A percentile compares a stretch with the other conserved stretches of the same genome.
These are phyloP conservation scores for Passer montanus DNA, from an alignment of 2,113 vertebrate species.

Conservation along the genomic window DNA sequence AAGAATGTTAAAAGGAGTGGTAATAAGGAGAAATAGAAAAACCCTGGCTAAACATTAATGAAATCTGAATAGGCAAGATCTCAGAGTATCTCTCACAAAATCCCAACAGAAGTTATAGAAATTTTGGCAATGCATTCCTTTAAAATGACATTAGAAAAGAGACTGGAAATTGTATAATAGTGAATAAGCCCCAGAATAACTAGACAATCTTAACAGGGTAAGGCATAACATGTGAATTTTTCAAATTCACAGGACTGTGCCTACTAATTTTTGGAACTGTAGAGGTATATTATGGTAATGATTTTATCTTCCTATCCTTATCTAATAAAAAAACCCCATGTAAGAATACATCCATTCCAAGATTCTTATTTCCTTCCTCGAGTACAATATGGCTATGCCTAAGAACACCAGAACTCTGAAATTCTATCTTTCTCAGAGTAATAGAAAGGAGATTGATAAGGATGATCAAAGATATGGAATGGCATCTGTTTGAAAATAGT, in stretches of 20 bases:
- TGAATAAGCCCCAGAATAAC: not conserved
- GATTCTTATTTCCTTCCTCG: not conserved
- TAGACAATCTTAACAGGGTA: not conserved
- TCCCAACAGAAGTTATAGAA: not conserved
- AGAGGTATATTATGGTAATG: not conserved
- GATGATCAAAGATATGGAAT: not conserved
- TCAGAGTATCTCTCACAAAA: not conserved
- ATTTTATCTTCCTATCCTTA: not conserved
- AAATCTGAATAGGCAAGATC: not conserved
- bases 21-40: not conserved
- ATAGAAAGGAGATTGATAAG: not conserved
- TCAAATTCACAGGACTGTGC: not conserved
- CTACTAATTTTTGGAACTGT: not conserved
- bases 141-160: not conserved
- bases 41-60: not conserved
- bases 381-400: not conserved
- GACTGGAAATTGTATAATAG: not conserved
- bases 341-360: not conserved
- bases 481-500: not conserved
- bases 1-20: not conserved
- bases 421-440: not conserved
- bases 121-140: not conserved
- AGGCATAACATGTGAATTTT: not conserved
- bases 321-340: not conserved
- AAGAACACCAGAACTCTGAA: not conserved